Evolutionary conservation across 2,888 invertebrate species (phyloP), one percentile per base, ranked within the genome.

Genomic region (Sipunculus nudus): DNA sequence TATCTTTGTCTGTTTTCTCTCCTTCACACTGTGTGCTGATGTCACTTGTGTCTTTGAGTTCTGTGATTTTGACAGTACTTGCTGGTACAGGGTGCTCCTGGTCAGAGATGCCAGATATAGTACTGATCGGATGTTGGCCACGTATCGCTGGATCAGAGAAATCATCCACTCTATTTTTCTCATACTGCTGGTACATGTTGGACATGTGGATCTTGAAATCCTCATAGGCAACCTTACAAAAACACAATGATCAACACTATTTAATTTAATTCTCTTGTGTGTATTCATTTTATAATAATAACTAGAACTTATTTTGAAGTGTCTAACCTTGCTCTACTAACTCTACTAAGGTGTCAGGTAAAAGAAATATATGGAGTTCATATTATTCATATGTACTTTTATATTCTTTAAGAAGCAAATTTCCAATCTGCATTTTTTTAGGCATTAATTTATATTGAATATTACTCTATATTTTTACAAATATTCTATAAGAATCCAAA

Each of bases 171-270:
- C 96, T 88, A 72, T 96, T 92, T 56, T 94, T 89, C 79, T 96
- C 96, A 81, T 96, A 97, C 80, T 82, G 79, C 52, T 78, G 74
- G 71, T 83, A 82, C 94, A 96, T 95, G 86, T 96, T 94, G 32
- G 96, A 94, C 85, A 97, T 96, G 84, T 97, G 96, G 5, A 96
- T 88, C 79, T 95, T 94, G 85, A 97, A 98, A 84, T 98, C 97
- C 86, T 98, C 97, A 83, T 96, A 96, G 0, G 97, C 96, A 8
- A 98, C 93, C 93, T 93, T 78, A 6, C 83, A 80, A 23, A 48
- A 53, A 50, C 19, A 10, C 10, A 23, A 58, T 58, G 16, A 25
- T 26, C 58, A 13, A 63, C n/a, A n/a, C n/a, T n/a, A n/a, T n/a
- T n/a, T n/a, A n/a, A n/a, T n/a, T 10, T 10, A 56, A 35, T 40